Base-by-base conservation (phyloP, 2,797 vertebrate genomes). In the Alectoris magna region DNA sequence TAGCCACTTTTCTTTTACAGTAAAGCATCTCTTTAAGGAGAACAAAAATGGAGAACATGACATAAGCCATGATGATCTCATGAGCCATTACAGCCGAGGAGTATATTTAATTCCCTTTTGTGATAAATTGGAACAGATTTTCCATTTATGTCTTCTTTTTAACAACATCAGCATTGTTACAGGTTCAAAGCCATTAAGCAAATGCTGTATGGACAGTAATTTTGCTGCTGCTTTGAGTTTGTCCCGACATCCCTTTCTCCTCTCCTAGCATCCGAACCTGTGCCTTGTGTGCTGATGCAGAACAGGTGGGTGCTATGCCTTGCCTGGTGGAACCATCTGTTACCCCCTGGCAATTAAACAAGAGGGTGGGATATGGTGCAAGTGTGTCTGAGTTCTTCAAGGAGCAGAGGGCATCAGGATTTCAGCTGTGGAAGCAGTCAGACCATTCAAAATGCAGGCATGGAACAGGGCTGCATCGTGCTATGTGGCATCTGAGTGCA, bases 111-210 rank as follows among this genome's bases (percentile, higher is more conserved):
- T 94, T 96, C 72, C 24, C 11, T 58, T 53, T 7, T 55, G 70
- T 93, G 91, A 95, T 75, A 84, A 93, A 87, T 93, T 95, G 77
- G 78, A 95, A 93, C 89, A 53, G 53, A 93, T 94, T 95, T 97
- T 96, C 87, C 80, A 82, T 95, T 91, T 93, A 62, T 31, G 18
- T 60, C 29, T 9, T 60, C 68, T 84, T 80, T 80, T 89, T 86
- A 55, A 88, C 56, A 95, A 29, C 59, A 81, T 43, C 24, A 19
- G 7, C 2, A 15, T 67, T 43, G 38, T 43, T 91, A 51, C 18
- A 11, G 41, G 64, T 91, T 80, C 3, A 7, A 6, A 48, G 68
- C 56, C 36, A 12, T 66, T 29, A 58, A 72, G 58, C 21, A 36
- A 36, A 36, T 2, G 1, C 29, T 0, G 0, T 44, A 23, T 1